Base-by-base conservation (phyloP, 2,797 vertebrate species). In the Heliangelus exortis region DNA sequence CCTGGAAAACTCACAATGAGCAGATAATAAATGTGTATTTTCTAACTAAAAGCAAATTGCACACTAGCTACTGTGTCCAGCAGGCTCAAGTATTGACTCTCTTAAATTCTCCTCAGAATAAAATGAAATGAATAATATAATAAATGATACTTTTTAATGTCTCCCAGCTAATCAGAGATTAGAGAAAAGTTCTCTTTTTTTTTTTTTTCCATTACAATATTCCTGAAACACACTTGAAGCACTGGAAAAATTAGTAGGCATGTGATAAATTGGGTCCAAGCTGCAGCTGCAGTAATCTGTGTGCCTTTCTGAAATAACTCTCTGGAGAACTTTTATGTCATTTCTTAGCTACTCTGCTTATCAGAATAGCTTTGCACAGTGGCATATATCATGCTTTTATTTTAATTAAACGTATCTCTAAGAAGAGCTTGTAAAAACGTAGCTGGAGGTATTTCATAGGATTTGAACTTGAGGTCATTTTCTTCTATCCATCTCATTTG, bases 321-420 rank as follows among this genome's bases (percentile, higher is more conserved):
- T 97, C 95, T 97, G 94, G 89, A 94, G 95, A 95, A 89, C 75
- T 96, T 94, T 79, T 95, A 95, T 96, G 82, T 79, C 43, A 75
- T 93, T 96, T 92, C 83, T 80, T 69, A 80, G 93, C 90, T 92
- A 43, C 66, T 87, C 29, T 79, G 48, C 69, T 51, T 96, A 90
- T 97, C 95, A 89, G 91, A 96, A 93, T 62, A 96, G 75, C 92
- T 91, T 87, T 89, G 95, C 69, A 90, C 82, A 55, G 73, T 95
- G 91, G 81, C 85, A 89, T 97, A 97, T 94, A 92, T 97, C 96
- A 97, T 93, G 94, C 94, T 97, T 97, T 97, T 96, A 96, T 97
- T 97, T 97, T 98, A 98, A 98, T 98, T 97, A 98, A 98, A 93
- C 87, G 31, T 87, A 89, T 82, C 96, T 94, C 57, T 22, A 87